Base-by-base conservation (phyloP, 2,113 vertebrate genomes). In the Tamias sibiricus region DNA sequence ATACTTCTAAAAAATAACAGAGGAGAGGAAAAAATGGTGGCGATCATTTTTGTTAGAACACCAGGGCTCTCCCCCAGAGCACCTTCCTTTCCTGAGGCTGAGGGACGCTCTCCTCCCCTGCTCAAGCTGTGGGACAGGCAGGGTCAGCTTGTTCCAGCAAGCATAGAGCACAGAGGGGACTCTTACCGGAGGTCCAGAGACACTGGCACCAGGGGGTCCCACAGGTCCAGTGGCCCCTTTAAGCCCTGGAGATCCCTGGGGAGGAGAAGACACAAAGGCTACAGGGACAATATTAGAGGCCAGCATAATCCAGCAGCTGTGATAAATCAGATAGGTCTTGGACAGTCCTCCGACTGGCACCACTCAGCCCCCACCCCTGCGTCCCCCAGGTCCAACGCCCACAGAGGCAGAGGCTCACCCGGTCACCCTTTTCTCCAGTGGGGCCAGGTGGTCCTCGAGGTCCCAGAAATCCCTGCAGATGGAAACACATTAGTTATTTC, bases 111-210 rank as follows among this genome's bases (percentile, higher is more conserved):
- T 62, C 57, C 59, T 80, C 66, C 54, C 59, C 47, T 2, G 20
- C 49, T 75, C 66, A 35, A 20, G 14, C 62, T 62, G 62, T 35
- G 64, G 85, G 49, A 66, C 1, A 0, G 47, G 44, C 32, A 30
- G 72, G 44, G 59, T 69, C 42, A 72, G 40, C 52, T 54, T 77
- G 52, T 49, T 37, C 49, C 42, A 72, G 69, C 62, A 69, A 76
- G 52, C 30, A 19, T 0, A 9, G 57, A 40, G 11, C 17, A 13
- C 13, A 62, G 0, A 64, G 0, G 4, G 44, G 42, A 44, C 79
- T 68, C 99, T 97, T 98, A 99, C 99, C 44, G 98, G 98, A 26
- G 99, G 98, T 72, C 99, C 99, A 0, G 95, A 44, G 88, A 98
- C 12, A 44, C 99, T 98, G 76, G 95, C n/a, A 0, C 98, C 99